Evolutionary conservation across 2,113 vertebrate genomes (phyloP).

Genomic region (Rhea americana): DNA sequence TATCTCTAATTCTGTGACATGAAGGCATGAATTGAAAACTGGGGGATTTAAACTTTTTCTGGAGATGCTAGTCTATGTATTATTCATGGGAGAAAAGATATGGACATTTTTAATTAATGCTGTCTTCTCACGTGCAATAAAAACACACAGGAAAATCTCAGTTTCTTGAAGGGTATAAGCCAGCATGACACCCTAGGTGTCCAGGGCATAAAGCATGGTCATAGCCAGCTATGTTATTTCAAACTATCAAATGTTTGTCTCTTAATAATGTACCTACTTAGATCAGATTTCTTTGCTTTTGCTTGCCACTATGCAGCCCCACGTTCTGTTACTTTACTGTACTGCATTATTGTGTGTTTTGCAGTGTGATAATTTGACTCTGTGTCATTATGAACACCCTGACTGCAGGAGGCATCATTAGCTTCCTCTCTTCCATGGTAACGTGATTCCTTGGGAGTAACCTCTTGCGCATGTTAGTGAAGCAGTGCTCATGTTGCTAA

Average conservation of each 20-base stretch:
- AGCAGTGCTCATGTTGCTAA: not conserved
- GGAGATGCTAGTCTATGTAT: not conserved
- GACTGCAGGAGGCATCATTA: not conserved
- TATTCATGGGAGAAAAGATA: not conserved
- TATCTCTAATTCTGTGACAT: not conserved
- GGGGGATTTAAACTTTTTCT: not conserved
- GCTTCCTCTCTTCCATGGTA: not conserved
- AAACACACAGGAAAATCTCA: not conserved
- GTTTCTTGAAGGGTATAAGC: not conserved
- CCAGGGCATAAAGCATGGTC: not conserved
- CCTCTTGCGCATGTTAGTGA: not conserved
- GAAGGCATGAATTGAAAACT: not conserved
- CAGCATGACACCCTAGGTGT: not conserved
- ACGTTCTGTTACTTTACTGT: not conserved
- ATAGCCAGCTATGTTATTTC: not conserved
- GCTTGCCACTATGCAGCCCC: not conserved
- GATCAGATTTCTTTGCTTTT: not conserved
- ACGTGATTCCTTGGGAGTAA: not conserved
- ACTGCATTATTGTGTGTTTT: not conserved
- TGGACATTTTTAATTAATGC: not conserved
- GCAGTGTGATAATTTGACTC: not conserved
- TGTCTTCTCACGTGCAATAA: not conserved
- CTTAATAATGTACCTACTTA: not conserved
- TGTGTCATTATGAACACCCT: not conserved
- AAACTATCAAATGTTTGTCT: not conserved